Evolutionary conservation across 2,113 vertebrate genomes (phyloP).

Genomic region (Protomyctophum bolini): DNA sequence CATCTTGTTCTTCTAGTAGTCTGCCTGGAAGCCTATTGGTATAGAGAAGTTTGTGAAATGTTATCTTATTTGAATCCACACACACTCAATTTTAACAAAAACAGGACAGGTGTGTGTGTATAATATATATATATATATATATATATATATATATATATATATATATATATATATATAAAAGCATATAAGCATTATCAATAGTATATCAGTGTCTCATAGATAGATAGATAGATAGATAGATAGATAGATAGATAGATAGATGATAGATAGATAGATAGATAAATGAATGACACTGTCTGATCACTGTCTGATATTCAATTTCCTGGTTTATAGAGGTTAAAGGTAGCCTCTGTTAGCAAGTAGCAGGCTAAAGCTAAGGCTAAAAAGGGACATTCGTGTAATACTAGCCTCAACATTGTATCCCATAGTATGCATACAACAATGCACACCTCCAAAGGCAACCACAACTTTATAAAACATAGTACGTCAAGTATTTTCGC

Average conservation of each 20-base stretch:
- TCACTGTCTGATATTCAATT: conserved; percentile 35
- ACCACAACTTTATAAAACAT: neutral
- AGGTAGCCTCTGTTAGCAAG: conserved; percentile 68
- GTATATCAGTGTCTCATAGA: neutral
- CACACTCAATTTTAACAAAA: conserved; percentile 12
- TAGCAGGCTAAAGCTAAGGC: conserved; percentile 68
- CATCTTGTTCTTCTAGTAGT: conserved; percentile 1
- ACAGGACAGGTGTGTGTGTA: neutral
- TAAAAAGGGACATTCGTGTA: conserved; percentile 29
- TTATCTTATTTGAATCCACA: neutral
- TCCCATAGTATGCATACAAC: neutral
- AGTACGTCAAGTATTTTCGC: neutral
- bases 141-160: too few relatives aligned
- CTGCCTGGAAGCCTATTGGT: neutral
- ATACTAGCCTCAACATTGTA: neutral
- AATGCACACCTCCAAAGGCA: neutral
- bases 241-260: too few relatives aligned
- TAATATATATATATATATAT: too few relatives aligned
- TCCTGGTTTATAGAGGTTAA: conserved; percentile 64
- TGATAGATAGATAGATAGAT: too few relatives aligned
- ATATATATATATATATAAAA: too few relatives aligned
- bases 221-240: too few relatives aligned
- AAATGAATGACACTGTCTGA: conserved; percentile 5
- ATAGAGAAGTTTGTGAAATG: conserved; percentile 15
- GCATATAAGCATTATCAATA: neutral